Evolutionary conservation across 2,797 vertebrate genomes (phyloP), one percentile per base, ranked within the genome.

Genomic region (Sebastes taczanowskii): DNA sequence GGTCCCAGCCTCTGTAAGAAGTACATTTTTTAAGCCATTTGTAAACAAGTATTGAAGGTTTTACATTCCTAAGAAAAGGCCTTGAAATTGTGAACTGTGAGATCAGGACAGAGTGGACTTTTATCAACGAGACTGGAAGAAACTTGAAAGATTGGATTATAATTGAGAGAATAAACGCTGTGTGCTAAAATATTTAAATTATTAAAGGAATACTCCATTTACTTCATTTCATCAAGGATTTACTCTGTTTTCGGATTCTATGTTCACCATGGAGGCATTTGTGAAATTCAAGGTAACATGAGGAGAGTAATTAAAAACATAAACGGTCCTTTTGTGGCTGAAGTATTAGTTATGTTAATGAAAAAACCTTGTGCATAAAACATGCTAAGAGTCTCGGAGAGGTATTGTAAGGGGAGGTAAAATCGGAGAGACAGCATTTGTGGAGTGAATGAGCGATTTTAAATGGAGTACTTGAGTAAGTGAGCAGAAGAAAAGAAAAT

Each of bases 391-490:
- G 11, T 29, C 11, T 16, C 20, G 11, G 23, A 66, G 56, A 55
- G 42, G 46, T 32, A 56, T 67, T 74, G 65, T 79, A 6, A 77
- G 52, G 25, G 2, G 60, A 67, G 69, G 42, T 70, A 14, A 71
- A 64, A 76, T 42, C 4, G 11, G 13, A 64, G 14, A 18, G 49
- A 73, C 6, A 2, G 20, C 32, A 58, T 13, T 38, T 75, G 68
- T 62, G 25, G 30, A 58, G 62, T 34, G 70, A 85, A 79, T 67
- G 42, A 83, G 58, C 5, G 11, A 80, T 71, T 69, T 81, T 55
- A 64, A 77, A 58, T 30, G 20, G 63, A 73, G 63, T 20, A 58
- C 27, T 78, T 80, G n/a, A 68, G 59, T 80, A 67, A 83, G 62
- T 55, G 52, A 23, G 49, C 23, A 49, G 8, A 32, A 59, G 8